Evolutionary conservation across 1,140 invertebrate species (phyloP), one percentile per base, ranked within the genome.

Genomic region (Psilanteris sp.): DNA sequence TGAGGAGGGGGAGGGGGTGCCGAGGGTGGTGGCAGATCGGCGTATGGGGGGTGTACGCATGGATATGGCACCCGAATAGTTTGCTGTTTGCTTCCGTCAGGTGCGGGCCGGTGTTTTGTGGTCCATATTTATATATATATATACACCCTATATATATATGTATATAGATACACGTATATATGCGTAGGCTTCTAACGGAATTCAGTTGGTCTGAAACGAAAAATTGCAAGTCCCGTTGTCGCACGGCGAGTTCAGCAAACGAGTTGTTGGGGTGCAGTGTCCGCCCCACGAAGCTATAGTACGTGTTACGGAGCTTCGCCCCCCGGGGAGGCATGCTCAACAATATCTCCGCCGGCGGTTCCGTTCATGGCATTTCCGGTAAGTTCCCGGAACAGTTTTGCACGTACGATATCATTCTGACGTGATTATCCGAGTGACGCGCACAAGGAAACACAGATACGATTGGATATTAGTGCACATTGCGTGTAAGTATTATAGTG

Each of bases 271-370:
- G 31, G 59, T 50, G 43, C 50, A 70, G 50, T 37, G 16, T 22
- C 29, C 57, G 31, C n/a, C n/a, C 36, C 31, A 66, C 39, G 73
- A 66, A 62, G 46, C 44, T 36, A 77, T 79, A 83, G 79, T 55
- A 78, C 54, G 72, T 46, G 64, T 20, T 50, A 43, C 70, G 82
- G 85, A 83, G 83, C 81, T 82, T 82, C 81, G 83, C 82, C 82
- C 82, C 86, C 78, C 79, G 79, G 75, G 81, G 79, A 85, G 87
- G 85, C 80, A 88, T 88, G 87, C 85, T 87, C 83, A 88, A 88
- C 82, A 88, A 88, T 76, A 88, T 88, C 79, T 87, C 87, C 76
- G 83, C 81, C 79, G 86, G 84, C 78, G 84, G 85, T 79, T 88
- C 85, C 79, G 77, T 88, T 79, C 87, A 88, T 77, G 86, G 84